These are phyloP conservation scores for Syngnathus typhle DNA, from an alignment of 2,113 vertebrate genomes.

Conservation along the genomic window DNA sequence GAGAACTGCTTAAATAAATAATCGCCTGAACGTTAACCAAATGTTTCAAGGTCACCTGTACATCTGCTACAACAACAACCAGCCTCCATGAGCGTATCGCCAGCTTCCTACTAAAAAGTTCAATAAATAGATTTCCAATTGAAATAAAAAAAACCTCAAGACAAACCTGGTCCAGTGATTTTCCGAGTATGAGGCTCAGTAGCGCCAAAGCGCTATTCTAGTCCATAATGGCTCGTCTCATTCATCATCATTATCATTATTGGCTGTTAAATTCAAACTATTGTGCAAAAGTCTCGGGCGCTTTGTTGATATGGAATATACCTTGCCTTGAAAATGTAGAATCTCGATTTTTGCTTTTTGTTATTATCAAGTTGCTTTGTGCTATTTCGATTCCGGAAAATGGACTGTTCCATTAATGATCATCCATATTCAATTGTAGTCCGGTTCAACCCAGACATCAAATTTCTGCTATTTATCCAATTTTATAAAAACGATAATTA, in stretches of 20 bases:
- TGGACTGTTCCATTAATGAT: not conserved
- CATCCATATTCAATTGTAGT: not conserved
- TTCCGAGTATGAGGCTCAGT: too few species aligned
- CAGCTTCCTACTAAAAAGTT: constrained; percentile 13
- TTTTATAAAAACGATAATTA: too few species aligned
- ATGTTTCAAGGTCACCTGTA: not conserved
- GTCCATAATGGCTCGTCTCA: not conserved
- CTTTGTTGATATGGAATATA: too few species aligned
- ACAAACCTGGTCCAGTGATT: not conserved
- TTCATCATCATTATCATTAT: not conserved
- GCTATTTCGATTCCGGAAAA: too few species aligned
- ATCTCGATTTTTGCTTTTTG: too few species aligned
- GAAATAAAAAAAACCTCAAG: constrained; percentile 6
- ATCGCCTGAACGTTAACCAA: constrained; percentile 52
- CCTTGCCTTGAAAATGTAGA: too few species aligned
- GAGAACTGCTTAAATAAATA: constrained; percentile 62
- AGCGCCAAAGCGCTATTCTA: not conserved
- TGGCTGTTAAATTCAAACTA: not conserved
- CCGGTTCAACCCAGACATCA: not conserved
- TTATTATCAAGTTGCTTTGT: too few species aligned
- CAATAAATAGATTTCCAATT: constrained; percentile 25
- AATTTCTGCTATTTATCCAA: not conserved
- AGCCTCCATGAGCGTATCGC: not conserved
- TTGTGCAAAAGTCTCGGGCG: not conserved
- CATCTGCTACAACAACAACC: constrained; percentile 4